Evolutionary conservation across 2,797 vertebrate genomes (phyloP), one percentile per base, ranked within the genome.

Genomic region (Carcharodon carcharias): DNA sequence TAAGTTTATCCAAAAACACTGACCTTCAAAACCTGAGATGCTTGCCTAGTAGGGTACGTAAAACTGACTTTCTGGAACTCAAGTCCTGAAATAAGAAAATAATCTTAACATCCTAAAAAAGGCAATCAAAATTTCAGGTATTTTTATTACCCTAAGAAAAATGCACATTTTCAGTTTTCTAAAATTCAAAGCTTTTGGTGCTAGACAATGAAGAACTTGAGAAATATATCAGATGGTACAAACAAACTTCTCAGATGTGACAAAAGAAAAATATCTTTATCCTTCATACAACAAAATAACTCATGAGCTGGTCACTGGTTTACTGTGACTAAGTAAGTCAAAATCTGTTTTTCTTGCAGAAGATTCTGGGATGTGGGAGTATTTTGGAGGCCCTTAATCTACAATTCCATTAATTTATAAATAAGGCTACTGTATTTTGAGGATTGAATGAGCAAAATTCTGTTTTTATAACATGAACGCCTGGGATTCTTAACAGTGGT

Each of bases 61-160:
- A 95, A 95, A 35, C 94, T 95, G 50, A 95, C 94, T 31, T 58
- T 95, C 94, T 95, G 94, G 94, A 95, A 95, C 69, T 95, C 94
- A 23, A 95, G 67, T 58, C 94, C 94, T 95, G 69, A 95, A 95
- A 54, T 67, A 56, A 95, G 63, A 69, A 54, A 71, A 71, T 35
- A 4, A 31, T 35, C 71, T 73, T 95, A 92, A n/a, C 3, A 63
- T 35, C 23, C 21, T 50, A 54, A 54, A 92, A 92, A 61, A 7
- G 0, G 4, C 35, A n/a, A n/a, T n/a, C 4, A 8, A 92, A 14
- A 58, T 14, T 91, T 91, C 88, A 91, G 61, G 92, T 63, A 92
- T 58, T 93, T 40, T 67, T 4, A 58, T 95, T 54, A 9, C 21
- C 40, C 94, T 95, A 77, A 5, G 16, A 18, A 31, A 35, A 95